Conservation (phyloP, 2,797 vertebrate genomes). For the Poliocrania exsul region DNA sequence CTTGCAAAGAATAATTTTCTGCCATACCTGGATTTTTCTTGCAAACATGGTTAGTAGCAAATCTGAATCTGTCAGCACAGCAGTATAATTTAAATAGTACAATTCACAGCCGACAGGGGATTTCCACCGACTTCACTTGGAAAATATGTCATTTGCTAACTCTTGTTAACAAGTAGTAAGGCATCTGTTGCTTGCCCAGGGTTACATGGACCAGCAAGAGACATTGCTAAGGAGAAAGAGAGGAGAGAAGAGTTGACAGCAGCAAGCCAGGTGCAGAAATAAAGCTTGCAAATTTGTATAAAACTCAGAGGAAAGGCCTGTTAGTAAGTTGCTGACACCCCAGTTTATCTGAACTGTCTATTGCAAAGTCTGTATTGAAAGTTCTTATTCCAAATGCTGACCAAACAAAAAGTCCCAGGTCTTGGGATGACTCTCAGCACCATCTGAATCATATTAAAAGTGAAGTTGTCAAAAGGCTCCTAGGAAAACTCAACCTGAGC, state of each 20-base stretch:
- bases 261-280: conserved; percentile 1
- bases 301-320: not conserved
- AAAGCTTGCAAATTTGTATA: not conserved
- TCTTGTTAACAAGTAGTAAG: conserved; percentile 55
- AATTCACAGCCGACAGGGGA: conserved; percentile 66
- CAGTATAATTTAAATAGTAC: conserved; percentile 65
- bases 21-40: conserved; percentile 40
- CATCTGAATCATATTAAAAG: not conserved
- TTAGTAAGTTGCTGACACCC: not conserved
- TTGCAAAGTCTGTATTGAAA: not conserved
- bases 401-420: not conserved
- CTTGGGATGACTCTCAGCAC: not conserved
- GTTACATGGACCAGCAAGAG: not conserved
- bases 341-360: not conserved
- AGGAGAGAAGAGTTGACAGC: not conserved
- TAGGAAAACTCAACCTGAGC: not conserved
- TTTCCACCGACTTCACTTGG: conserved; percentile 61
- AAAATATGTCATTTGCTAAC: conserved; percentile 65
- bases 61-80: conserved; percentile 65
- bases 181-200: conserved; percentile 39
- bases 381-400: not conserved
- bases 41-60: conserved; percentile 45
- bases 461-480: not conserved
- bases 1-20: conserved; percentile 45
- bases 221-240: not conserved